These are phyloP conservation scores for Luidia sarsii DNA, from an alignment of 53 echinoderm and acorn worm genomes.

Conservation along the genomic window DNA sequence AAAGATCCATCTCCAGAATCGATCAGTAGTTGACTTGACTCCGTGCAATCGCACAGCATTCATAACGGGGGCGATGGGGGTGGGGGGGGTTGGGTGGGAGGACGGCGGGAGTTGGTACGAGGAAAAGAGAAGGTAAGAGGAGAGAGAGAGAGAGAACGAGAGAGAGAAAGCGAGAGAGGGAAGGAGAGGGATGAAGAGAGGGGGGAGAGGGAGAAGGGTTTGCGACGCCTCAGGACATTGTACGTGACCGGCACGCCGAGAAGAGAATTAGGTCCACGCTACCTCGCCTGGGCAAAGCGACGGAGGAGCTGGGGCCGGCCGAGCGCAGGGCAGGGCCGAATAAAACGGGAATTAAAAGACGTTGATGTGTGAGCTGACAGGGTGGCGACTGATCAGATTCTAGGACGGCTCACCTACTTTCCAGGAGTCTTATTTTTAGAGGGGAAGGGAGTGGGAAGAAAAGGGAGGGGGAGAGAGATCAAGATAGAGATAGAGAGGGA, in stretches of 20 bases:
- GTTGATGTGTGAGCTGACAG: conserved; percentile 26
- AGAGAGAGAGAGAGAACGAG: too few relatives aligned
- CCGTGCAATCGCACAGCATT: neutral
- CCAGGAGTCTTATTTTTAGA: too few relatives aligned
- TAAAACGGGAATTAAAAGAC: conserved; percentile 48
- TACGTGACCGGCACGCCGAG: conserved; percentile 52
- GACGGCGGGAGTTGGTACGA: conserved; percentile 22
- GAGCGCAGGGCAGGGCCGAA: neutral
- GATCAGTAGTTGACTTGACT: conserved; percentile 16
- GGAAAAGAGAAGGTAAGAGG: too few relatives aligned
- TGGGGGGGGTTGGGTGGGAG: too few relatives aligned
- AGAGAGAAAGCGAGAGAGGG: too few relatives aligned
- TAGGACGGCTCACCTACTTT: conserved; percentile 32
- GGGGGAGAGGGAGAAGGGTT: neutral
- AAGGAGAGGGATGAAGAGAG: too few relatives aligned
- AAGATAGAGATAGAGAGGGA: neutral
- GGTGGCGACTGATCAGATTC: conserved; percentile 15
- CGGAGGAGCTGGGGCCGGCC: neutral
- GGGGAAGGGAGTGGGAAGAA: neutral
- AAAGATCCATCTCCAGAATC: neutral
- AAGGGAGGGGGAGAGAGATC: neutral
- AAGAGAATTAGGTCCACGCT: conserved; percentile 39
- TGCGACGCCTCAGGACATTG: conserved; percentile 30
- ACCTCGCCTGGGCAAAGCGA: neutral
- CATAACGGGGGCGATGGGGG: too few relatives aligned